Base-by-base conservation (phyloP, 2,113 vertebrate genomes). In the Panthera tigris region DNA sequence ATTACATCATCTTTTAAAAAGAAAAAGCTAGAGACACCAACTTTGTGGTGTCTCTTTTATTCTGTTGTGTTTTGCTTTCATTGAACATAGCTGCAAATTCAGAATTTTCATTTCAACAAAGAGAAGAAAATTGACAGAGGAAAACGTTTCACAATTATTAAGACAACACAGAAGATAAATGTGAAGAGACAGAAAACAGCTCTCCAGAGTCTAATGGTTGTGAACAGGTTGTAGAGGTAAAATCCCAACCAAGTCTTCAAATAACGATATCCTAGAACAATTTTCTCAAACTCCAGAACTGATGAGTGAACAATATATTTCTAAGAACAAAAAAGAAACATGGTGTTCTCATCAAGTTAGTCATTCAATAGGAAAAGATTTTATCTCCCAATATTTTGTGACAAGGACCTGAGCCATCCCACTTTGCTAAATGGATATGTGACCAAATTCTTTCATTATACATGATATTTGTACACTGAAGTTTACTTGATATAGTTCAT, bases 281-380 rank as follows among this genome's bases (percentile, higher is more conserved):
- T 65, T 52, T 95, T 92, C 87, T 88, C 50, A 76, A 82, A 86
- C 36, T 87, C 27, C 87, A 65, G 52, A 94, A 79, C 0, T 55
- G 25, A 78, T 65, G n/a, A 83, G 3, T 57, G 29, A 80, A 78
- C 31, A 89, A 88, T 48, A 0, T 31, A 73, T 74, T 83, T 73
- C 78, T 29, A 84, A 92, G 69, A 94, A 84, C 41, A 95, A 82
- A 95, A 79, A 52, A 14, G 33, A 94, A 91, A 94, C 69, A 78
- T 1, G 7, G 29, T 36, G 27, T 80, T 50, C 76, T 87, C 6
- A 73, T 68, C 8, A 48, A 74, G 52, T 80, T 69, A 89, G 11
- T 73, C 63, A 68, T 85, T 86, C 45, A 48, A 63, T 5, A 85
- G 14, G n/a, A 81, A 83, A 91, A 73, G 13, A 95, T 23, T 92